Percentiles rank a stretch among this genome's conserved stretches.
These are phyloP conservation scores for Colletes latitarsis DNA, from an alignment of 1,140 invertebrate species.

Conservation along the genomic window DNA sequence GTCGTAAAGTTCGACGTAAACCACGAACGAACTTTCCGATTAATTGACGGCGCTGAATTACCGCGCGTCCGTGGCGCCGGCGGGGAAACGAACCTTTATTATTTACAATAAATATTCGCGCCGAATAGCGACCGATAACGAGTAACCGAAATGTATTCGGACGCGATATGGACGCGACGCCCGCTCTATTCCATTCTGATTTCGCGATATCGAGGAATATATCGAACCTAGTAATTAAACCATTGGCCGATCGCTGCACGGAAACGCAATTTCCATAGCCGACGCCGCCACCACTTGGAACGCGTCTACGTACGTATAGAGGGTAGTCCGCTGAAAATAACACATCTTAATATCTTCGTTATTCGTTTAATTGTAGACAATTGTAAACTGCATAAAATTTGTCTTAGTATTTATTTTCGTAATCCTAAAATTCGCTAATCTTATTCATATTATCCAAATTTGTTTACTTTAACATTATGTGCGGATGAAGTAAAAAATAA, in stretches of 20 bases:
- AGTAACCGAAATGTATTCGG: constrained; percentile 21
- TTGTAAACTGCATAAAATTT: too few relatives aligned
- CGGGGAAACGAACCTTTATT: constrained; percentile 22
- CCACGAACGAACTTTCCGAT: not conserved
- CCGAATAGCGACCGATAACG: constrained; percentile 28
- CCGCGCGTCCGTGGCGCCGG: not conserved
- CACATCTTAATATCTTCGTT: too few relatives aligned
- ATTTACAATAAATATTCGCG: constrained; percentile 36
- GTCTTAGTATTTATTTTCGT: too few relatives aligned
- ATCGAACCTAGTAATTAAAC: constrained; percentile 44
- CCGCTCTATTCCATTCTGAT: constrained; percentile 38
- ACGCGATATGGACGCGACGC: constrained; percentile 9
- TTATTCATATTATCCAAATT: too few relatives aligned
- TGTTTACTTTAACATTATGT: too few relatives aligned
- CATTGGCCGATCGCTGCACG: constrained; percentile 36
- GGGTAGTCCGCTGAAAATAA: not conserved
- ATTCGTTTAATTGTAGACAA: too few relatives aligned
- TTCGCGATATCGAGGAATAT: constrained; percentile 34
- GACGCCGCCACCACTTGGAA: not conserved
- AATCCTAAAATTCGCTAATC: too few relatives aligned
- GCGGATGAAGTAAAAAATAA: too few relatives aligned
- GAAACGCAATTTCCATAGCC: constrained; percentile 41
- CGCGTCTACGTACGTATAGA: constrained; percentile 7
- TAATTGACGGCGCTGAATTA: constrained; percentile 2
- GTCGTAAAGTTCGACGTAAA: not conserved